These are phyloP conservation scores for Rhogogaster chlorosoma DNA, from an alignment of 2,888 invertebrate genomes.

Conservation along the genomic window DNA sequence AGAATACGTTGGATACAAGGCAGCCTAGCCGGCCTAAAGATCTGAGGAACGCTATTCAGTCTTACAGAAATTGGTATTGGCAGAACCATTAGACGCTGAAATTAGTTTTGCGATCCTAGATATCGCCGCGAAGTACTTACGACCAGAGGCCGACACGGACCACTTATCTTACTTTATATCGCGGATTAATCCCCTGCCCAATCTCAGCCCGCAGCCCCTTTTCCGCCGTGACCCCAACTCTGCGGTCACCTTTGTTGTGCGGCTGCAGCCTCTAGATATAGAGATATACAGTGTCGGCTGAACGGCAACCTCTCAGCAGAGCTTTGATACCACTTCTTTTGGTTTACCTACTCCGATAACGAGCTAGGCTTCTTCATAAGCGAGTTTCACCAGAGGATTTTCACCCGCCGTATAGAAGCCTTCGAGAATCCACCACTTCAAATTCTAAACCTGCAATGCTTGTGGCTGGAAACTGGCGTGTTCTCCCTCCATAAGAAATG, in stretches of 20 bases:
- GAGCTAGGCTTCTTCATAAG: neutral
- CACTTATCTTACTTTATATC: constrained; percentile 71
- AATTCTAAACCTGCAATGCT: neutral
- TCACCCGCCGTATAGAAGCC: neutral
- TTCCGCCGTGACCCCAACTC: constrained; percentile 23
- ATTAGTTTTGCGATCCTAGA: constrained; percentile 68
- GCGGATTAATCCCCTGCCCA: constrained; percentile 65
- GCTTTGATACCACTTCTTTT: neutral
- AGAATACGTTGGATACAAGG: neutral
- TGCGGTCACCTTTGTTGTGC: constrained; percentile 40
- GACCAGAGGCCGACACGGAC: constrained; percentile 58
- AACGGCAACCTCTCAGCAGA: neutral
- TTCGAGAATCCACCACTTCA: neutral
- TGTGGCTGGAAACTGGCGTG: constrained; percentile 57
- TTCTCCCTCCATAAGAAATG: constrained; percentile 64
- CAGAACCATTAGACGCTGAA: constrained; percentile 71
- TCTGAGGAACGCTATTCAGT: constrained; percentile 64
- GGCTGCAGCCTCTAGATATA: constrained; percentile 14
- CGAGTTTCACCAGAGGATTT: neutral
- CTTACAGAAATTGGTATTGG: constrained; percentile 70
- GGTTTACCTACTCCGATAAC: neutral
- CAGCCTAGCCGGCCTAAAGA: neutral
- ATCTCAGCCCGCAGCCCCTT: constrained; percentile 38
- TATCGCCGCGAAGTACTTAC: constrained; percentile 57
- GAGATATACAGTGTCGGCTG: neutral